Conservation (phyloP, 2,797 vertebrate species). For the Eulemur albifrons region DNA sequence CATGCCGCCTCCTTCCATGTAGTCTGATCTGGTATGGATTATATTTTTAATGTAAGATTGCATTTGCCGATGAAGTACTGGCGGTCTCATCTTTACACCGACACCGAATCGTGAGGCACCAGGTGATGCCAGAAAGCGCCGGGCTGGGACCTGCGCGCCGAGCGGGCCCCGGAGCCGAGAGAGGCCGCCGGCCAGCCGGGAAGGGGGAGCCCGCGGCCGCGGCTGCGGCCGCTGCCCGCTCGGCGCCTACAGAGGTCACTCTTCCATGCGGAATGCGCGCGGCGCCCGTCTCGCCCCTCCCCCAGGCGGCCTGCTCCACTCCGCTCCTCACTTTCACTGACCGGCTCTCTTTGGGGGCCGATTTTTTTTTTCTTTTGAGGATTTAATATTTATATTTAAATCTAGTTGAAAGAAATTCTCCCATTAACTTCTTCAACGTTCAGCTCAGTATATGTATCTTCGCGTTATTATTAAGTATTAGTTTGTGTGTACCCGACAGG, state of each 20-base stretch:
- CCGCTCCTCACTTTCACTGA: slow-evolving; percentile 52
- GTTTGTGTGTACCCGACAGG: background rate
- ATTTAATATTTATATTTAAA: slow-evolving; percentile 49
- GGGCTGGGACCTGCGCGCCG: background rate
- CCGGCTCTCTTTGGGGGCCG: slow-evolving; percentile 40
- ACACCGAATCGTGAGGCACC: background rate
- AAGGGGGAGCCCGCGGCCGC: background rate
- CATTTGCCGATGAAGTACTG: background rate
- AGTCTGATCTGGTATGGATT: background rate
- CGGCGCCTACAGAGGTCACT: slow-evolving; percentile 88
- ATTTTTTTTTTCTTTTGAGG: background rate
- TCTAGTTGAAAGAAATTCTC: slow-evolving; percentile 23
- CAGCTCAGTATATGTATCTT: background rate
- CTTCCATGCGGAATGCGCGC: slow-evolving; percentile 79
- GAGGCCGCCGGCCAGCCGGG: background rate
- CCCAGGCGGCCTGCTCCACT: background rate
- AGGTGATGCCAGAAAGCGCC: background rate
- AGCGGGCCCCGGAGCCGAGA: slow-evolving; percentile 27
- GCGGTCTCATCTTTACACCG: background rate
- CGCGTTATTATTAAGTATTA: background rate
- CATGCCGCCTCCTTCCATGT: background rate
- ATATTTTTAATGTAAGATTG: background rate
- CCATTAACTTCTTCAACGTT: background rate
- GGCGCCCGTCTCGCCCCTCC: background rate
- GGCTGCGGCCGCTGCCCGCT: background rate